Base-by-base conservation (phyloP, 2,797 vertebrate species). In the Bradypodion ventrale region DNA sequence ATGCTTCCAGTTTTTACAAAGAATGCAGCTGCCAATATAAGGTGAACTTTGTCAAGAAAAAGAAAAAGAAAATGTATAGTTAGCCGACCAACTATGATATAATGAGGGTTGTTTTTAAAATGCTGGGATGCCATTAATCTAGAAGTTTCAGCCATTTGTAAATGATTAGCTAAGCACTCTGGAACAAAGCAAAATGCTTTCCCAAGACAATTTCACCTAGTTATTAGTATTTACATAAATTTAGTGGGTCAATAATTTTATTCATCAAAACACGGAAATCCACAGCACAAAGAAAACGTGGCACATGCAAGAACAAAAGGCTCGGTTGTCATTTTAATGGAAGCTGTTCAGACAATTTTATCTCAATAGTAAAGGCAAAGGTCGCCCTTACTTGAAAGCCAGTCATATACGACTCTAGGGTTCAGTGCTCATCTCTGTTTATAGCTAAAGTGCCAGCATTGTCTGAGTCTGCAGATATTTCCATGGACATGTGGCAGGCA, bases 81-180 rank as follows among this genome's bases (percentile, higher is more conserved):
- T 63, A 52, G 56, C 27, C 5, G 15, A 78, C 32, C 5, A 70
- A 5, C 42, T 78, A 63, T 87, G 72, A 90, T n/a, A 78, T 60
- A 74, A 7, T 3, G 1, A 85, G 16, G 44, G 68, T 79, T 89
- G 86, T 86, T 94, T 89, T 92, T 87, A 90, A 87, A 72, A 88
- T 0, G 2, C 35, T 84, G 81, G 82, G 91, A 91, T 90, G 86
- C 80, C 80, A 88, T 90, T 93, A 91, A 88, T 90, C 82, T 83
- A 35, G 87, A 87, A 59, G 80, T 80, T 80, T 88, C 78, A 90
- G 89, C 78, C 83, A 91, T 89, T 92, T 89, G 81, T 91, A 93
- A 94, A 92, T 91, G 0, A 92, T 94, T 93, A 92, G 82, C 87
- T 90, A 63, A 70, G 85, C 77, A 74, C n/a, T 91, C 83, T 88